Conservation (phyloP, 2,888 invertebrate species). For the Apotomis turbidana region DNA sequence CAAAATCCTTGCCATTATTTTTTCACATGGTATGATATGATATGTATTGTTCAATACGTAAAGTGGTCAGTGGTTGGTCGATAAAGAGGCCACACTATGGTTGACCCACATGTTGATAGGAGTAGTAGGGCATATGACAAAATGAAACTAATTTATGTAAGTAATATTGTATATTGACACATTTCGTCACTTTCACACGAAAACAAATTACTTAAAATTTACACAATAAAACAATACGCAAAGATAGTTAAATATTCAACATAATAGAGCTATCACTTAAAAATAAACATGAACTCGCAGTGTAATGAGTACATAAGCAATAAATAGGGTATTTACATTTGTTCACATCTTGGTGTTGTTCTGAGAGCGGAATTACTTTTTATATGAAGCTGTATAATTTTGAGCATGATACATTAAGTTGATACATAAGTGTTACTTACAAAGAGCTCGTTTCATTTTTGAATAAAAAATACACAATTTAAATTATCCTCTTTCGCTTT, state of each 20-base stretch:
- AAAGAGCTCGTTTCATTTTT: slow-evolving; percentile 40
- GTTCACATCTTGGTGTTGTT: slow-evolving; percentile 38
- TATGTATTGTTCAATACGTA: slow-evolving; percentile 12
- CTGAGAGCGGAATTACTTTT: slow-evolving; percentile 27
- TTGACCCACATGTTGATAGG: slow-evolving; percentile 11
- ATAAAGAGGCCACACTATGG: slow-evolving; percentile 6
- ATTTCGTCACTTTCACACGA: slow-evolving; percentile 80
- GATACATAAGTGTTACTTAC: slow-evolving; percentile 40
- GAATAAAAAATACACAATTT: slow-evolving; percentile 31
- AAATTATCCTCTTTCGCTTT: slow-evolving; percentile 36
- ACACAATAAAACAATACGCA: slow-evolving; percentile 77
- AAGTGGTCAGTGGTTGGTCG: not conserved
- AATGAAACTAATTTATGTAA: slow-evolving; percentile 68
- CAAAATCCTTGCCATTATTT: slow-evolving; percentile 21
- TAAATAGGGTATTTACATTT: slow-evolving; percentile 67
- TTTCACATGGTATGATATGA: slow-evolving; percentile 16
- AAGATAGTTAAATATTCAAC: slow-evolving; percentile 75
- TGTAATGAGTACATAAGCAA: slow-evolving; percentile 57
- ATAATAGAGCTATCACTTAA: slow-evolving; percentile 75
- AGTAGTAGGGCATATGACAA: slow-evolving; percentile 27
- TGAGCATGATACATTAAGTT: slow-evolving; percentile 37
- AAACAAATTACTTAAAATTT: slow-evolving; percentile 80
- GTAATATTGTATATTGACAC: slow-evolving; percentile 81
- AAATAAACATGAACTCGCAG: slow-evolving; percentile 67
- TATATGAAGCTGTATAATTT: slow-evolving; percentile 38